Base-by-base conservation (phyloP, 2,888 invertebrate species). In the Saturnia japonica region DNA sequence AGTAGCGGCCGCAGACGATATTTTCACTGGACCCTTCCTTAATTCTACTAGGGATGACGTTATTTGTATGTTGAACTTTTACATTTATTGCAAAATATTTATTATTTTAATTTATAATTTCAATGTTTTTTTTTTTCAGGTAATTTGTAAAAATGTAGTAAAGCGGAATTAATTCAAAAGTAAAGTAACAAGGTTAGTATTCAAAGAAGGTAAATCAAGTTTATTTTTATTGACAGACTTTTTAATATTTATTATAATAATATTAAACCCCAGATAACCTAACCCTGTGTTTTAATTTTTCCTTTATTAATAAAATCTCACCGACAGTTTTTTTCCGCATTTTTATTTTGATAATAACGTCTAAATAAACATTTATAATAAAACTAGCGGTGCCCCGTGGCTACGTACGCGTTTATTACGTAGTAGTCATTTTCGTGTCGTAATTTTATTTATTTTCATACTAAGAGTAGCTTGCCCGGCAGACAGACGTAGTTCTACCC, bases 1-100 rank as follows among this genome's bases (percentile, higher is more conserved):
- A 74, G 76, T 74, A 78, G 79, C 80, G 83, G 80, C 83, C 82
- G 77, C 77, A 76, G 73, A 76, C 79, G 74, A 77, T 81, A 82
- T 84, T 82, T 83, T 81, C 79, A 68, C 72, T 78, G 28, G 78
- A 82, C 82, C 87, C 81, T 85, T 81, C 42, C 40, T 64, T 47
- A 42, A 34, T 70, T 66, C 42, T 47, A n/a, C n/a, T 7, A 47
- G 62, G 68, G 68, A 22, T 45, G 68, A 47, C 28, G 14, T 28
- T 69, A 28, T 43, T 28, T 43, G 11, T 25, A 43, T 42, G 25
- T 54, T 14, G n/a, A 22, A 57, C 51, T 40, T 28, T 14, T 42
- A 40, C 34, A 54, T 54, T 22, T 14, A 19, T 12, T 1, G 34
- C 14, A 7, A 62, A 28, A 7, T 34, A 11, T 60, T 6, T 51